Evolutionary conservation across 2,797 vertebrate species (phyloP).

Genomic region (Muscicapa striata): DNA sequence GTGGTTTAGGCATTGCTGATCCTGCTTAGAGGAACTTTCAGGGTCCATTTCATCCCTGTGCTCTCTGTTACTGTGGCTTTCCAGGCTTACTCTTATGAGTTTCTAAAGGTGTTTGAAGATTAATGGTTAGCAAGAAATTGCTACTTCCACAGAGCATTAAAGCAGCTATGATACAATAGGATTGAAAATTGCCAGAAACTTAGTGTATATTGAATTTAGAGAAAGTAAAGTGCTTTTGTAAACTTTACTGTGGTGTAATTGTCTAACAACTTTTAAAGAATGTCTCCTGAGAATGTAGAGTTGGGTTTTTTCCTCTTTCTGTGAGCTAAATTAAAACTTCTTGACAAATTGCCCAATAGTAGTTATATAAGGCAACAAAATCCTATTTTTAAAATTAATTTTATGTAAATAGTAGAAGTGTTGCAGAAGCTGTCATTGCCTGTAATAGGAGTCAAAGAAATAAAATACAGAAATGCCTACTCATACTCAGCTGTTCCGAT

Average conservation of each 20-base stretch:
- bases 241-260: slow-evolving; percentile 10
- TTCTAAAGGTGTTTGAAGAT: slow-evolving; percentile 28
- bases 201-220: slow-evolving; percentile 1
- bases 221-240: slow-evolving; percentile 38
- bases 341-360: background rate
- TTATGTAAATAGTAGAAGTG: background rate
- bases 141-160: slow-evolving; percentile 24
- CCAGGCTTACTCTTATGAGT: background rate
- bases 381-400: background rate
- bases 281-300: background rate
- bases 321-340: background rate
- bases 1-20: background rate
- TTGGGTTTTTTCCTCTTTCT: background rate
- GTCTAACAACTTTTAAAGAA: background rate
- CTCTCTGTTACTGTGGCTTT: background rate
- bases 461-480: background rate
- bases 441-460: background rate
- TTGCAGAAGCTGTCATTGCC: background rate
- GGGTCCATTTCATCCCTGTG: background rate
- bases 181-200: slow-evolving; percentile 36
- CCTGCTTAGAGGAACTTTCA: background rate
- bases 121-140: slow-evolving; percentile 30
- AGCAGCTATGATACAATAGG: background rate
- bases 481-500: background rate
- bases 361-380: background rate